Evolutionary conservation across 2,797 vertebrate genomes (phyloP).

Genomic region (Cheirogaleus major): DNA sequence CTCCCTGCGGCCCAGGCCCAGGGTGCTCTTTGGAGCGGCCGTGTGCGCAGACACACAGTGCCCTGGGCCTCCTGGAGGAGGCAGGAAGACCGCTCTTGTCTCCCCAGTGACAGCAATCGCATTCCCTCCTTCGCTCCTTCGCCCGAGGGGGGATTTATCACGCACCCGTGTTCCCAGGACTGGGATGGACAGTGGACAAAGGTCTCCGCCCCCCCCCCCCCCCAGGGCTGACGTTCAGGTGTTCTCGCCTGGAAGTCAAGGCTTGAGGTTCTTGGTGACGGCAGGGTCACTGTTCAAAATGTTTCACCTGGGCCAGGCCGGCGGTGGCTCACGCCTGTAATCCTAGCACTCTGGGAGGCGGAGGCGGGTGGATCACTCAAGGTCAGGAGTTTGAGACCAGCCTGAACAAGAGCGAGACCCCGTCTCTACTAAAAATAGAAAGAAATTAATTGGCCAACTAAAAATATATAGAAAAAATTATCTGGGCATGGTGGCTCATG

Average conservation of each 20-base stretch:
- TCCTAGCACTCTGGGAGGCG: no score
- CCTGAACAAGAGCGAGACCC: no score
- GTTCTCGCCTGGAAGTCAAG: neutral
- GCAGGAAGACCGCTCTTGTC: neutral
- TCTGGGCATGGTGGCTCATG: no score
- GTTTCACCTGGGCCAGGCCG: neutral
- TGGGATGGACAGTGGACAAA: neutral
- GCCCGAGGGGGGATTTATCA: no score
- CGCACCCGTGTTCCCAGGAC: neutral
- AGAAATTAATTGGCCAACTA: no score
- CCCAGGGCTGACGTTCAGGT: accelerated
- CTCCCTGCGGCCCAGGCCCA: accelerated
- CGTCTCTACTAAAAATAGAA: no score
- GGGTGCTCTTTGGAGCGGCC: neutral
- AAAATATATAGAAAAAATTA: no score
- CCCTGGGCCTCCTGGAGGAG: neutral
- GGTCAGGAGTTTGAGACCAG: no score
- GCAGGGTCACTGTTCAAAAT: neutral
- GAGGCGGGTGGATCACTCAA: no score
- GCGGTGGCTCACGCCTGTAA: no score
- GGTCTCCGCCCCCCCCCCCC: accelerated
- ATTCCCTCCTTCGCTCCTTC: accelerated
- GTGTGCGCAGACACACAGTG: neutral
- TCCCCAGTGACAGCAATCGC: accelerated
- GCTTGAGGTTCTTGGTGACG: accelerated